Conservation (phyloP, 2,888 invertebrate species). For the Lithophane semibrunnea region DNA sequence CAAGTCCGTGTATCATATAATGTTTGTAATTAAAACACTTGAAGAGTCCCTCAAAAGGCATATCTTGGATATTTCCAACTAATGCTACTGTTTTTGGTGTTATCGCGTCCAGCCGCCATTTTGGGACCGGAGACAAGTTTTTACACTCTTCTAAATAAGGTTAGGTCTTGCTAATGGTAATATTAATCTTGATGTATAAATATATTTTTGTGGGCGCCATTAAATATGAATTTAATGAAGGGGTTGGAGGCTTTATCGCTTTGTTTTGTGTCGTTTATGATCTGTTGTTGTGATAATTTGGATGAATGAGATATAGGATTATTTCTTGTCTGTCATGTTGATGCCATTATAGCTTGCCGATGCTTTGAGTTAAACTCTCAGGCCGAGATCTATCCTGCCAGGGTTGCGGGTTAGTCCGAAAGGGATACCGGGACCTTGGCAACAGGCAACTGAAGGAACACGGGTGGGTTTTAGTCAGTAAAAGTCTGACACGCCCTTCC, state of each 20-base stretch:
- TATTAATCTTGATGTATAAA: conserved; percentile 81
- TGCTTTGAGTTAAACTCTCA: not conserved
- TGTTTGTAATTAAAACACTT: conserved; percentile 63
- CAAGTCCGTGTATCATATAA: conserved; percentile 39
- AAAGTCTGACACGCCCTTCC: too few species aligned
- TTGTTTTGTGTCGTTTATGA: conserved; percentile 41
- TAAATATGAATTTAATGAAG: conserved; percentile 65
- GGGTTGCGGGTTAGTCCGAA: too few species aligned
- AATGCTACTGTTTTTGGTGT: conserved; percentile 74
- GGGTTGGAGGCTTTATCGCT: conserved; percentile 42
- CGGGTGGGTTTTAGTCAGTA: too few species aligned
- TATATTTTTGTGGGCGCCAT: conserved; percentile 56
- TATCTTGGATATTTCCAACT: conserved; percentile 81
- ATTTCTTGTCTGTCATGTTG: not conserved
- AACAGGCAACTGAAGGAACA: too few species aligned
- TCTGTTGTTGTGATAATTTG: conserved; percentile 31
- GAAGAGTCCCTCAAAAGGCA: conserved; percentile 74
- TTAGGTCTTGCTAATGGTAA: conserved; percentile 77
- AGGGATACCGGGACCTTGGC: too few species aligned
- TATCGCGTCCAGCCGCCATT: conserved; percentile 72
- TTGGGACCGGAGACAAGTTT: conserved; percentile 78
- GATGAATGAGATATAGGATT: not conserved
- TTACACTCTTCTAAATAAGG: conserved; percentile 78
- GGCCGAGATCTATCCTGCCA: not conserved
- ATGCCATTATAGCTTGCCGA: not conserved